Evolutionary conservation across 2,797 vertebrate genomes (phyloP).

Genomic region (Mareca strepera): DNA sequence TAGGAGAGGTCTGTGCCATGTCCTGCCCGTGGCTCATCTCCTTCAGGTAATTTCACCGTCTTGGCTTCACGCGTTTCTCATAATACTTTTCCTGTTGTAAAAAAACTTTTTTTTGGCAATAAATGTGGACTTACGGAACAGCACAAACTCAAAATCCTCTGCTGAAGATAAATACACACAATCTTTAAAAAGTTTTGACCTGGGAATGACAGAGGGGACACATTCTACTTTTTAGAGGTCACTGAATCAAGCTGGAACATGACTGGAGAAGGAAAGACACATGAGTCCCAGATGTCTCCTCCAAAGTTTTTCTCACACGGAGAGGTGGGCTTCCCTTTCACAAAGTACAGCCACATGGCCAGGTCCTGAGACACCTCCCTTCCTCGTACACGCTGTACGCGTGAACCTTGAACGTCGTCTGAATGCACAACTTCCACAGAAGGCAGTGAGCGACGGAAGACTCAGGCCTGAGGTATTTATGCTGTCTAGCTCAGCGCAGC

Average conservation of each 20-base stretch:
- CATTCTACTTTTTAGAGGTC: background rate
- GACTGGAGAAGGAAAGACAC: background rate
- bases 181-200: background rate
- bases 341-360: background rate
- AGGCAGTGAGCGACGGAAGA: background rate
- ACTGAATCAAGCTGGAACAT: background rate
- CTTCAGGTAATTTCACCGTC: background rate
- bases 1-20: rapidly evolving
- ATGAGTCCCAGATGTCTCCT: background rate
- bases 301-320: background rate
- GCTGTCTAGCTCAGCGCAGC: background rate
- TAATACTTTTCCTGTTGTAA: background rate
- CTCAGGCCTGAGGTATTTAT: slow-evolving; percentile 38
- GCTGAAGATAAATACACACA: background rate
- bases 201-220: background rate
- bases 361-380: background rate
- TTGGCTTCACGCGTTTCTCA: background rate
- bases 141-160: background rate
- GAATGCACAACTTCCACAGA: background rate
- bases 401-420: background rate
- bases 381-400: rapidly evolving
- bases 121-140: background rate
- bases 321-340: background rate
- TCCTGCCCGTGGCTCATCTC: rapidly evolving
- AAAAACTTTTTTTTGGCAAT: background rate